Conservation (phyloP, 1,140 invertebrate species). For the Rhagoletis zephyria region DNA sequence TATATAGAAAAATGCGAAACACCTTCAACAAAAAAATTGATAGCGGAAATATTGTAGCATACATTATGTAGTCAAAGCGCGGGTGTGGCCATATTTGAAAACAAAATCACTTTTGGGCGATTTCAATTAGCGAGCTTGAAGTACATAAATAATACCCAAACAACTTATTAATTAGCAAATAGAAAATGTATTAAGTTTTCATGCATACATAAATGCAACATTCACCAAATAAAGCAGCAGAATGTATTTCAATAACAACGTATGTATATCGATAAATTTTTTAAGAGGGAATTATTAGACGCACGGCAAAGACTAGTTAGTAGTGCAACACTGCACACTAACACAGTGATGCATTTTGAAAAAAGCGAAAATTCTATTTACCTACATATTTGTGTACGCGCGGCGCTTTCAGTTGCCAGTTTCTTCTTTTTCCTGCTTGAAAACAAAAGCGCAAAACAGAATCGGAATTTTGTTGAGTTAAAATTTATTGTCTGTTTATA, state of each 20-base stretch:
- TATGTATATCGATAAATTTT: not conserved
- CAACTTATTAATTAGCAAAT: not conserved
- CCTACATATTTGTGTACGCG: not conserved
- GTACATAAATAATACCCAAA: too few relatives aligned
- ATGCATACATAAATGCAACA: too few relatives aligned
- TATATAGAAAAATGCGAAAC: too few relatives aligned
- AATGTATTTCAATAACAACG: too few relatives aligned
- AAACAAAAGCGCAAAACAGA: constrained; percentile 30
- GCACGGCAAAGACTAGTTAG: not conserved
- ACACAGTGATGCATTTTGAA: constrained; percentile 20
- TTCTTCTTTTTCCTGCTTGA: not conserved
- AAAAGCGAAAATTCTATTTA: not conserved
- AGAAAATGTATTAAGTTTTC: too few relatives aligned
- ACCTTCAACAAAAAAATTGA: too few relatives aligned
- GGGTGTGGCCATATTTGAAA: too few relatives aligned
- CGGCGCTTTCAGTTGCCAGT: constrained; percentile 6
- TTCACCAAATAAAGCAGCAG: too few relatives aligned
- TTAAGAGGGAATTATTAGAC: not conserved
- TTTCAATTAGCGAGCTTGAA: too few relatives aligned
- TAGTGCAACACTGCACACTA: not conserved
- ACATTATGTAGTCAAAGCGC: too few relatives aligned
- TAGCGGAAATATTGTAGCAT: too few relatives aligned
- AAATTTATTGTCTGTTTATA: constrained; percentile 15
- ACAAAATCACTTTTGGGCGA: too few relatives aligned
- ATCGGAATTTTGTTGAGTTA: constrained; percentile 35